Evolutionary conservation across 2,888 invertebrate genomes (phyloP).

Genomic region (Erebia ligea): DNA sequence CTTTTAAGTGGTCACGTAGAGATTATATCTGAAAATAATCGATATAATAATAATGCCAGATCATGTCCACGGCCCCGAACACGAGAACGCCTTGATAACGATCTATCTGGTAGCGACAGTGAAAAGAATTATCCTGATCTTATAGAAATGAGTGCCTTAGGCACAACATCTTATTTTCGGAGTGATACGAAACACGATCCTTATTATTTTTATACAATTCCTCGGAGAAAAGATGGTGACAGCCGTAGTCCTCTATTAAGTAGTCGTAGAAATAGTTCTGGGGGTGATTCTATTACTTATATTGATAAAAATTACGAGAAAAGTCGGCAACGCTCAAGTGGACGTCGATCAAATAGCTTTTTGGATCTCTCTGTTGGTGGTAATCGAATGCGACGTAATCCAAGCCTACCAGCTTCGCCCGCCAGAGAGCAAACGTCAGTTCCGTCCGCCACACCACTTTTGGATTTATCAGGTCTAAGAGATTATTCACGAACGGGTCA

Average conservation of each 20-base stretch:
- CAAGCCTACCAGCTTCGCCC: constrained; percentile 87
- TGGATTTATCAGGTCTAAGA: constrained; percentile 84
- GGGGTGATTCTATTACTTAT: constrained; percentile 84
- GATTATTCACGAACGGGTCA: constrained; percentile 72
- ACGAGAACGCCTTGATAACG: constrained; percentile 75
- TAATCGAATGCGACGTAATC: constrained; percentile 71
- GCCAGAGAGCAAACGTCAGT: constrained; percentile 75
- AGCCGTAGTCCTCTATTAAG: constrained; percentile 90
- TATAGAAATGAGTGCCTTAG: constrained; percentile 78
- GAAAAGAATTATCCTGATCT: constrained; percentile 83
- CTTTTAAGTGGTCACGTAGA: constrained; percentile 69
- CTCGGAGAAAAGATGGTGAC: constrained; percentile 84
- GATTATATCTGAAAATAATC: constrained; percentile 65
- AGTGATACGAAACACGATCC: constrained; percentile 72
- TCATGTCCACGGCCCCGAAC: constrained; percentile 66
- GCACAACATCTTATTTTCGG: constrained; percentile 67
- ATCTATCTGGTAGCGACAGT: constrained; percentile 77
- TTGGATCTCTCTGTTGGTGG: constrained; percentile 85
- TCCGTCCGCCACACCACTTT: constrained; percentile 84
- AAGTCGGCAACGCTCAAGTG: constrained; percentile 59
- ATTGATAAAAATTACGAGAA: constrained; percentile 69
- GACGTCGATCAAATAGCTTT: constrained; percentile 87
- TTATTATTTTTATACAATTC: constrained; percentile 87
- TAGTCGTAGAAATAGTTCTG: constrained; percentile 88
- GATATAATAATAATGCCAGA: constrained; percentile 71